phyloP scores from a whole-genome alignment of 2,797 vertebrate species.

The Acanthornis magna region DNA sequence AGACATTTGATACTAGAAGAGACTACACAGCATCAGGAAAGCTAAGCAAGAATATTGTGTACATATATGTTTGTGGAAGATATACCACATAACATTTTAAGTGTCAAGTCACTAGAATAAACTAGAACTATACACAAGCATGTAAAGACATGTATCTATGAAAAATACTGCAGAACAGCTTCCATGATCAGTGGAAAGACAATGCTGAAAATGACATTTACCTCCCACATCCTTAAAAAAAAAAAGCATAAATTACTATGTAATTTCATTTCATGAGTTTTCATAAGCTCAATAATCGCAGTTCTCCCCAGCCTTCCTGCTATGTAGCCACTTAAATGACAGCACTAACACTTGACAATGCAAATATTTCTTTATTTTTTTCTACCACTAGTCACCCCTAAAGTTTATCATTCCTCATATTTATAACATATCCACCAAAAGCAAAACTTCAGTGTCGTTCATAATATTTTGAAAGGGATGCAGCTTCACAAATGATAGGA shows the following conservation, averaged over 20 bases:
- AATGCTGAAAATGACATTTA: neutral
- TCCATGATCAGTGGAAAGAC: neutral
- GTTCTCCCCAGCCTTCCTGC: neutral
- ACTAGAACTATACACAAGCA: neutral
- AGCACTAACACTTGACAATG: neutral
- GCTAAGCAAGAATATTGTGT: neutral
- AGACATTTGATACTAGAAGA: neutral
- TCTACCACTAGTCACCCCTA: neutral
- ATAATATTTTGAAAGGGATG: constrained; percentile 33
- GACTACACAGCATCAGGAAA: neutral
- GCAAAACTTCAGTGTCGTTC: neutral
- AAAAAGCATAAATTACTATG: neutral
- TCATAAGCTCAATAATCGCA: neutral
- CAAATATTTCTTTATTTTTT: neutral
- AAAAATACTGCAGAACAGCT: neutral
- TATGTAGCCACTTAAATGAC: neutral
- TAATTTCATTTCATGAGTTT: neutral
- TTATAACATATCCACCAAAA: constrained; percentile 18
- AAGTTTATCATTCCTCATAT: constrained; percentile 17
- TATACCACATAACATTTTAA: neutral
- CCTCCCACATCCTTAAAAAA: neutral
- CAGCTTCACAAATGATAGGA: constrained; percentile 38
- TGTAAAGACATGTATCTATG: neutral
- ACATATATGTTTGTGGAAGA: neutral
- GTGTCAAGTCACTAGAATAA: neutral